A percentile compares a stretch with the other conserved stretches of the same genome.
Conservation (phyloP, 2,797 vertebrate genomes). For the Sebastolobus altivelis region DNA sequence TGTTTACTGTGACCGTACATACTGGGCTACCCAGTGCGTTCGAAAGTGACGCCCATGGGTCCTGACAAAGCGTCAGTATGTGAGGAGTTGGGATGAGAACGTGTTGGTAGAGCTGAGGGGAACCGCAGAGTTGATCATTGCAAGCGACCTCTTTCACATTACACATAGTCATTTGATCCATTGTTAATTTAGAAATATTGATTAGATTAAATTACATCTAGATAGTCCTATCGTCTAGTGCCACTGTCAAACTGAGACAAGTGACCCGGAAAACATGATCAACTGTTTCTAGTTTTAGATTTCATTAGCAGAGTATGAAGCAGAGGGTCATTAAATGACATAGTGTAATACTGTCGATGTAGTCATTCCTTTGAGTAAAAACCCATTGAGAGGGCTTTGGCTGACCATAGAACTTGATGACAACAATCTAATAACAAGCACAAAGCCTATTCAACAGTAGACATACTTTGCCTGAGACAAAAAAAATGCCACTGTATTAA, state of each 20-base stretch:
- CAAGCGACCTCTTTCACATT: not conserved
- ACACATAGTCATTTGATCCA: not conserved
- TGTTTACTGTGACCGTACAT: too few relatives aligned
- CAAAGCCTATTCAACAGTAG: too few relatives aligned
- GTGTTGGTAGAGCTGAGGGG: too few relatives aligned
- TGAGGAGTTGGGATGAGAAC: too few relatives aligned
- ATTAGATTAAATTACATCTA: not conserved
- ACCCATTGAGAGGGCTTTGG: not conserved
- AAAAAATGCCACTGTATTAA: accelerated
- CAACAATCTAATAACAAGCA: too few relatives aligned
- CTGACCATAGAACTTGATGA: too few relatives aligned
- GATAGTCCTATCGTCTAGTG: not conserved
- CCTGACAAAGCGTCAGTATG: too few relatives aligned
- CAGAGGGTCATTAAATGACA: not conserved
- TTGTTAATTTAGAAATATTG: not conserved
- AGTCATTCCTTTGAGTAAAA: not conserved
- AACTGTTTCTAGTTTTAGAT: not conserved
- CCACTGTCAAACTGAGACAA: not conserved
- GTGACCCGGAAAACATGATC: too few relatives aligned
- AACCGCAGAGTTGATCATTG: too few relatives aligned
- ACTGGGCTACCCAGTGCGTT: too few relatives aligned
- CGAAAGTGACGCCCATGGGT: too few relatives aligned
- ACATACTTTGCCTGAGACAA: too few relatives aligned
- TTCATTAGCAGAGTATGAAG: not conserved
- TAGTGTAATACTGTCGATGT: not conserved